phyloP scores from a whole-genome alignment of 2,113 vertebrate species.

The Brienomyrus longianalis region DNA sequence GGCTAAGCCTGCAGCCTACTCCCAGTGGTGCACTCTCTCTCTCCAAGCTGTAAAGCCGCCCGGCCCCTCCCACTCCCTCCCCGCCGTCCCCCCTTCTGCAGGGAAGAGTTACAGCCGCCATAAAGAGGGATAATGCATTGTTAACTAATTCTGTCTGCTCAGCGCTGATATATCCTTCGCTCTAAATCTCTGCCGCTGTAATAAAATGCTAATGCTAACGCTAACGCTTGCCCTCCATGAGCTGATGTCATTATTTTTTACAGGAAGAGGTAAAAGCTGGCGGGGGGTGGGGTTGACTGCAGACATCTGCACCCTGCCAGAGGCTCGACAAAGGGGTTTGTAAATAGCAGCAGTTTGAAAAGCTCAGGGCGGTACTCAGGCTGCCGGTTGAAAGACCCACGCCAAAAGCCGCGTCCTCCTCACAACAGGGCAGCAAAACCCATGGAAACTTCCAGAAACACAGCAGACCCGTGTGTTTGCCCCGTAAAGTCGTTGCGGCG shows the following conservation, averaged over 20 bases:
- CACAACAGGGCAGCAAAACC: not conserved
- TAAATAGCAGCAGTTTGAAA: not conserved
- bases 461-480: not conserved
- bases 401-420: not conserved
- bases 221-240: conserved; percentile 24
- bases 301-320: not conserved
- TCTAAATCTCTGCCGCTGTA: conserved; percentile 26
- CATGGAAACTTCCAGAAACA: not conserved
- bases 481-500: not conserved
- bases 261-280: not conserved
- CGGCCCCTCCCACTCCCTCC: not conserved
- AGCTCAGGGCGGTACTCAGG: not conserved
- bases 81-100: not conserved
- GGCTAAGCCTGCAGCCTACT: not conserved
- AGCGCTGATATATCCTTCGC: conserved; percentile 29
- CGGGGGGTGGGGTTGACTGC: not conserved
- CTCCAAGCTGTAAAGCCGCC: not conserved
- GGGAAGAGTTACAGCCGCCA: conserved; percentile 29
- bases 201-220: conserved; percentile 33
- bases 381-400: not conserved
- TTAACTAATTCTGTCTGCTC: conserved; percentile 35
- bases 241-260: conserved; percentile 20
- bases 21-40: not conserved
- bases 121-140: conserved; percentile 34
- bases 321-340: not conserved